These are phyloP conservation scores for Drosophila melanosoma DNA, from an alignment of 2,888 invertebrate species.

Conservation along the genomic window DNA sequence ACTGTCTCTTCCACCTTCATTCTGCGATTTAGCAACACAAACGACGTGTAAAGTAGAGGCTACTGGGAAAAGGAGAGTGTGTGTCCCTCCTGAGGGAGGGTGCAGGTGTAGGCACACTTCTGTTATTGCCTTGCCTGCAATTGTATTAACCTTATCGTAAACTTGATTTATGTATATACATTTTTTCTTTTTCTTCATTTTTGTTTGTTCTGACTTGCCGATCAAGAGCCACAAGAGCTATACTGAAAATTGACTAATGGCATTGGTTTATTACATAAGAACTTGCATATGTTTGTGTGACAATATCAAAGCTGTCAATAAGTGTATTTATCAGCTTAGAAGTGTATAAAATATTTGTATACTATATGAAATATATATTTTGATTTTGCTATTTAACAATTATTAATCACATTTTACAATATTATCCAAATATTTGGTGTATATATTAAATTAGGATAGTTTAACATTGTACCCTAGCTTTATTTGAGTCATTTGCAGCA, in stretches of 20 bases:
- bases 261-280: background rate
- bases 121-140: constrained; percentile 42
- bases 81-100: background rate
- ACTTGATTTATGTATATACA: constrained; percentile 70
- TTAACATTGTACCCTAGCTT: too few species aligned
- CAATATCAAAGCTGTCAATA: background rate
- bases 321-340: background rate
- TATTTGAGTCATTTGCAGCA: background rate
- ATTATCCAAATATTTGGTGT: background rate
- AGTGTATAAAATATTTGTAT: background rate
- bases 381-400: background rate
- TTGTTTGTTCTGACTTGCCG: constrained; percentile 27
- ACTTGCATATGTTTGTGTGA: background rate
- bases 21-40: constrained; percentile 54
- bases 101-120: constrained; percentile 17
- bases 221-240: constrained; percentile 38
- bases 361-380: background rate
- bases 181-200: constrained; percentile 26
- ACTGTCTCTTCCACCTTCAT: constrained; percentile 50
- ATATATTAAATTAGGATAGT: background rate
- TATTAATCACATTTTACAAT: background rate
- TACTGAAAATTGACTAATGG: constrained; percentile 54
- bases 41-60: constrained; percentile 63
- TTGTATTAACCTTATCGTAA: constrained; percentile 72
- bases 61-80: background rate